These are phyloP conservation scores for Steinernema khuongi DNA, from an alignment of 1,140 invertebrate species.

Conservation along the genomic window DNA sequence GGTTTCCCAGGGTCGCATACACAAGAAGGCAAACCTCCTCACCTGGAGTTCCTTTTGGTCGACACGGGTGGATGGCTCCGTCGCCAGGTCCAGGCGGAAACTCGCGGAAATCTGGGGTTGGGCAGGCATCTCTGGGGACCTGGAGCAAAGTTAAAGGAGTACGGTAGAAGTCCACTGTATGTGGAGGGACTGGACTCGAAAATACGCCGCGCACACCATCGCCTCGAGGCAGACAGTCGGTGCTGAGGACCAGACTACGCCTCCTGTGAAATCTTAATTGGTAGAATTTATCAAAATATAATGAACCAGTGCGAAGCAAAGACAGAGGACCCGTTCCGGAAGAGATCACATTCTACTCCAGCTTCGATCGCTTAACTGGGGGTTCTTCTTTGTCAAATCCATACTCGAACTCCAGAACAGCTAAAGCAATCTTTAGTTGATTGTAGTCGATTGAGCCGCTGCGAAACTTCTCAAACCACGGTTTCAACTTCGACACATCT, in stretches of 20 bases:
- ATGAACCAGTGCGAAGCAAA: no score
- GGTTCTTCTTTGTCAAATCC: not conserved
- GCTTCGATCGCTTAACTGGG: not conserved
- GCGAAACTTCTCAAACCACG: conserved; percentile 9
- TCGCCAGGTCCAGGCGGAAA: not conserved
- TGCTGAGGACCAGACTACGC: no score
- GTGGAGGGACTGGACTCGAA: not conserved
- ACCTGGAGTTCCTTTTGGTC: not conserved
- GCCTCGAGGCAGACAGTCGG: no score
- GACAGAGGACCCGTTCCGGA: no score
- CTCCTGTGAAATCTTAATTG: no score
- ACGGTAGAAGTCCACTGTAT: not conserved
- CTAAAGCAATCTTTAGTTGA: conserved; percentile 13
- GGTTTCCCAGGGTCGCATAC: not conserved
- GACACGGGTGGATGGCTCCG: not conserved
- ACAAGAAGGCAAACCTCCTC: not conserved
- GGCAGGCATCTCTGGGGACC: not conserved
- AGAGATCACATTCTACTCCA: no score
- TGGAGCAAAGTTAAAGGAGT: not conserved
- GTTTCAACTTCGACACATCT: conserved; percentile 24
- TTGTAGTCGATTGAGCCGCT: conserved; percentile 9
- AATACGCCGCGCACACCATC: not conserved
- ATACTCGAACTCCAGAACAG: conserved; percentile 24
- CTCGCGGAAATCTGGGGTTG: not conserved
- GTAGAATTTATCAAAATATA: no score